phyloP scores from a whole-genome alignment of 2,797 vertebrate species.

The Eurystomus glaucurus region DNA sequence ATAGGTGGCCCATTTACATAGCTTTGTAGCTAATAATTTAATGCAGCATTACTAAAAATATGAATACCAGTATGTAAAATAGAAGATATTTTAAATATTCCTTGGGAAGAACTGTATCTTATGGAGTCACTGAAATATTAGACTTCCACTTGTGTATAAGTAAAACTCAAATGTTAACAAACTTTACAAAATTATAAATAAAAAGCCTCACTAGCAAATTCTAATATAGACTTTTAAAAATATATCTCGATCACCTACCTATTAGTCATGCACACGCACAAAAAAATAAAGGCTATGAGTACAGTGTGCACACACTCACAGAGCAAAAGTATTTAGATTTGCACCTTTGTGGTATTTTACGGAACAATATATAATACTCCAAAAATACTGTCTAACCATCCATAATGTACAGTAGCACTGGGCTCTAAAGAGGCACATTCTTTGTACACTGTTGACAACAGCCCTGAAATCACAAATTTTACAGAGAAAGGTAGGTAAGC shows the following conservation, averaged over 20 bases:
- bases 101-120: constrained; percentile 74
- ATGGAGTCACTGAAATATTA: constrained; percentile 76
- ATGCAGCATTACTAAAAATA: constrained; percentile 79
- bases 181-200: constrained; percentile 81
- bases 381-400: constrained; percentile 80
- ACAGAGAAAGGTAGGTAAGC: constrained; percentile 90
- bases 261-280: constrained; percentile 82
- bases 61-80: constrained; percentile 78
- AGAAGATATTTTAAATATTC: constrained; percentile 79
- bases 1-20: constrained; percentile 81
- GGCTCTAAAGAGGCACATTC: constrained; percentile 93
- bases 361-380: constrained; percentile 71
- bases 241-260: constrained; percentile 77
- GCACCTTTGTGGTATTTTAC: constrained; percentile 53
- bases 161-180: constrained; percentile 77
- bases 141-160: constrained; percentile 70
- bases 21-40: constrained; percentile 81
- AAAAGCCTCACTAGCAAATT: constrained; percentile 77
- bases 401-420: constrained; percentile 89
- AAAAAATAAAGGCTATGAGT: constrained; percentile 76
- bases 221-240: constrained; percentile 74
- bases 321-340: constrained; percentile 72
- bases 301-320: constrained; percentile 82
- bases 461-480: constrained; percentile 88
- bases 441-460: constrained; percentile 91